Evolutionary conservation across 1,140 invertebrate genomes (phyloP), one percentile per base, ranked within the genome.

Genomic region (Agrilus planipennis): DNA sequence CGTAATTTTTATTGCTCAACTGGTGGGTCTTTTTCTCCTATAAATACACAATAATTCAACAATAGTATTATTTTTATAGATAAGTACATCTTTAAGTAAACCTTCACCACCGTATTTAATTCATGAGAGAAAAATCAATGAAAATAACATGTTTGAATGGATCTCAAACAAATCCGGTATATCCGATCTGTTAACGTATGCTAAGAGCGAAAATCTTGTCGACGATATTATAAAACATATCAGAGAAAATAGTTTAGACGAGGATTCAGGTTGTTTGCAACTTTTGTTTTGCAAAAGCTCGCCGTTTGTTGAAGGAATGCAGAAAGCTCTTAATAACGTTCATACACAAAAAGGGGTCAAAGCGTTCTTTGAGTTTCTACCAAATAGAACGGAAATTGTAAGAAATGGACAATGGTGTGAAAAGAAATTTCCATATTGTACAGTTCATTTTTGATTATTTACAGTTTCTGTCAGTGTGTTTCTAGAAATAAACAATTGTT

Each of bases 1-100:
- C 10, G 66, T 87, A 4, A 76, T 88, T 39, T 84, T 86, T 59
- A 65, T 89, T n/a, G 82, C 83, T 2, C 82, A 88, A 67, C 69
- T 85, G 74, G 84, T 86, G 64, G 68, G 65, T 63, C 14, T 16
- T 21, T 22, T 27, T 12, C n/a, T 23, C 14, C 31, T 32, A 15
- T 14, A 15, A 9, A 32, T 7, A 9, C 31, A 7, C 6, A 9
- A 7, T 27, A 36, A 20, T 19, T 2, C 2, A 10, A 14, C 2
- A 2, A 32, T 16, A 32, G 2, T 16, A 16, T 9, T 22, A 25
- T 41, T 19, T 45, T 64, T 62, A 34, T 55, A 73, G 70, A 71
- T 73, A 47, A 66, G 65, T 35, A 64, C 67, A 14, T 68, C 70
- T 30, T 47, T 72, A 16, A 39, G 47, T 2, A 47, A 37, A 25